Evolutionary conservation across 1,140 invertebrate species (phyloP).

Genomic region (Caenorhabditis latens): DNA sequence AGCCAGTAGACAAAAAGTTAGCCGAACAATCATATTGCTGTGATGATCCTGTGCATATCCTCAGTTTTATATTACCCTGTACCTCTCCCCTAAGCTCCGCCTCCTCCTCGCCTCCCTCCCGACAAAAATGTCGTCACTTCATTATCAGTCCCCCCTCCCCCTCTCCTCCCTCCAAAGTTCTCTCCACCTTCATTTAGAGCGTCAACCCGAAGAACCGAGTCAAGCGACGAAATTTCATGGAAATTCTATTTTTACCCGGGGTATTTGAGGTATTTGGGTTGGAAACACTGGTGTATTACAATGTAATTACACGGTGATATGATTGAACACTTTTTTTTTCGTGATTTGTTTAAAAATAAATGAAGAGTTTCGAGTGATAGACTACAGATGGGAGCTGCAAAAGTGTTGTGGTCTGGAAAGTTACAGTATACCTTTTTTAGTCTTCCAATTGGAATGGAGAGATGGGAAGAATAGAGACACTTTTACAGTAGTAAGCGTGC

Average conservation of each 20-base stretch:
- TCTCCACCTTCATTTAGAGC: not conserved
- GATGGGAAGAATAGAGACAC: too few relatives aligned
- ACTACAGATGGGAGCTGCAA: too few relatives aligned
- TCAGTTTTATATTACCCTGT: not conserved
- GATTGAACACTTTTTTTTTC: not conserved
- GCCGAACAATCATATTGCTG: not conserved
- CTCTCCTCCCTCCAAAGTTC: slow-evolving; percentile 2
- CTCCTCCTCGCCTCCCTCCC: not conserved
- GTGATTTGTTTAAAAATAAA: not conserved
- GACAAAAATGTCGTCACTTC: not conserved
- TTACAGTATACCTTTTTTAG: too few relatives aligned
- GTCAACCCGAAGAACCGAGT: slow-evolving; percentile 15
- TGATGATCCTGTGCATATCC: not conserved
- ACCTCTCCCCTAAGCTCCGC: not conserved
- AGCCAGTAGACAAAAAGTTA: not conserved
- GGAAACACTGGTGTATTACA: not conserved
- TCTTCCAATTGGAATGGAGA: too few relatives aligned
- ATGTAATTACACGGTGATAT: too few relatives aligned
- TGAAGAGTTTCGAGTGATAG: not conserved
- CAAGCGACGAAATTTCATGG: slow-evolving; percentile 20
- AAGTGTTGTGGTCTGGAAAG: too few relatives aligned
- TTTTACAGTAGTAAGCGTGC: too few relatives aligned
- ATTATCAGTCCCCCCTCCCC: not conserved
- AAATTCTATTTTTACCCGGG: slow-evolving; percentile 10
- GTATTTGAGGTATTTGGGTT: slow-evolving; percentile 18